Evolutionary conservation across 2,113 vertebrate genomes (phyloP).

Genomic region (Copsychus sechellarum): DNA sequence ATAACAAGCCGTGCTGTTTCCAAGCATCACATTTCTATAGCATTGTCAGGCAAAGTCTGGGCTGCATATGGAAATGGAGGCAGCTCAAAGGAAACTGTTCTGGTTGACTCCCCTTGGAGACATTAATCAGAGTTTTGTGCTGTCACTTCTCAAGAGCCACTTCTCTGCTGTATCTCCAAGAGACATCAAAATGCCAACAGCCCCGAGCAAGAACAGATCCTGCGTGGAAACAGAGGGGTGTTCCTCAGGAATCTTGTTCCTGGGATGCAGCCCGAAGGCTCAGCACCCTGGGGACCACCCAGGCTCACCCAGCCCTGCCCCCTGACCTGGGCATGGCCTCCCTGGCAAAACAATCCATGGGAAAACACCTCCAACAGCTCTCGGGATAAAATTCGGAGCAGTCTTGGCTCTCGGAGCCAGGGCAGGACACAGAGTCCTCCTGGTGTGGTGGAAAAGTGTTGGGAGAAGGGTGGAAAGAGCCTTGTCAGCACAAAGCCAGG

Average conservation of each 20-base stretch:
- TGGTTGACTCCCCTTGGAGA: slow-evolving; percentile 37
- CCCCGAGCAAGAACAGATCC: neutral
- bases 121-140: slow-evolving; percentile 25
- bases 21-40: neutral
- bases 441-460: neutral
- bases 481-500: neutral
- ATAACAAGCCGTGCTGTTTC: neutral
- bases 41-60: neutral
- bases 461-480: neutral
- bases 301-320: neutral
- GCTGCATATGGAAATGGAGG: neutral
- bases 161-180: neutral
- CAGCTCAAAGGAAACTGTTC: neutral
- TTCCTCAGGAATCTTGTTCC: neutral
- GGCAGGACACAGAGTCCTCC: neutral
- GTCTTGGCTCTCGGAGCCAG: neutral
- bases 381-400: neutral
- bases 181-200: slow-evolving; percentile 4
- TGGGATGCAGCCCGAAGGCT: rapidly evolving
- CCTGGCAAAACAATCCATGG: neutral
- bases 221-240: neutral
- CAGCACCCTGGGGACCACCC: neutral
- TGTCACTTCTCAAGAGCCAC: slow-evolving; percentile 9
- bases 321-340: neutral
- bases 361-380: neutral